Evolutionary conservation across 2,888 invertebrate species (phyloP), one percentile per base, ranked within the genome.

Genomic region (Tupiocoris notatus): DNA sequence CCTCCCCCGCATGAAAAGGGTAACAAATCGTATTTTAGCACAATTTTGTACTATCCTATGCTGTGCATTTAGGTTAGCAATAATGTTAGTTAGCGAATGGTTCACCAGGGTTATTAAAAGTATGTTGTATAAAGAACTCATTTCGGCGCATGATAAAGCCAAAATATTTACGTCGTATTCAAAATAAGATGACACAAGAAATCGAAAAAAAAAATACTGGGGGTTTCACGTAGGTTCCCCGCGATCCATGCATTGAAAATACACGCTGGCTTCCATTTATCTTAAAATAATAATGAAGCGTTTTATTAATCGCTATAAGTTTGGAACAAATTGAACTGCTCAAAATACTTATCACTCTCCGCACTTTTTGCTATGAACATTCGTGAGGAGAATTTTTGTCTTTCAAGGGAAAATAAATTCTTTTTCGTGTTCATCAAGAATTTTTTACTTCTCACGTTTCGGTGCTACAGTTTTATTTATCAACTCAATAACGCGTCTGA

Each of bases 31-130:
- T 73, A 62, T 64, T 66, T 66, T 65, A 65, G 66, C 75, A 75
- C 65, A 58, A 57, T 65, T 75, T 75, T 75, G 65, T 78, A 77
- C 78, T 78, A 77, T 77, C 78, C 78, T 78, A 78, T 68, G 77
- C 76, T 77, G 76, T 76, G 76, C 76, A 76, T 71, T 73, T 78
- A 78, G 78, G 78, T 75, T 78, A 78, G 78, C 77, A 77, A 78
- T 78, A 77, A 78, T 64, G 21, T 23, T 78, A 78, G 77, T 78
- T 78, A 78, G 78, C 75, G 75, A 78, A 78, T 77, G 78, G 78
- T 78, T 77, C 75, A 78, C 78, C 78, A 78, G 78, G 78, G 78
- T 78, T 77, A 59, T 54, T 1, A 61, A 73, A 73, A 73, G 18
- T 58, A 59, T 24, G 59, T 59, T 62, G 21, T 59, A 59, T 18